Conservation (phyloP, 92 coral and sea anemone genomes). For the Heteractis magnifica region DNA sequence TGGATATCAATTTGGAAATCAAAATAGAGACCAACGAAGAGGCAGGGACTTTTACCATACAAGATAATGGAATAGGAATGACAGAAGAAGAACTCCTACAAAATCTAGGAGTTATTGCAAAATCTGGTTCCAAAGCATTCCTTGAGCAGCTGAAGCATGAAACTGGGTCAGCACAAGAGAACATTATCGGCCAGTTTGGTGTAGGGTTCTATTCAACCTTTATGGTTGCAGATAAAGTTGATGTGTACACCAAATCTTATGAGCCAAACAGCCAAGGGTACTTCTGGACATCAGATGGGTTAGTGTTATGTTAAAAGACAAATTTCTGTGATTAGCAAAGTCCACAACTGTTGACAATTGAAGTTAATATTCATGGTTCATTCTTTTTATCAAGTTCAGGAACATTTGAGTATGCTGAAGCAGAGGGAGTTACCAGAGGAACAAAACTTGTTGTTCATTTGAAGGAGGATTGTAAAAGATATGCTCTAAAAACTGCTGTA, state of each 20-base stretch:
- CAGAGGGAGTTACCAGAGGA: slow-evolving; percentile 90
- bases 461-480: slow-evolving; percentile 79
- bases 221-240: slow-evolving; percentile 94
- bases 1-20: slow-evolving; percentile 75
- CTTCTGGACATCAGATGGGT: slow-evolving; percentile 98
- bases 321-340: not conserved
- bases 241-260: slow-evolving; percentile 84
- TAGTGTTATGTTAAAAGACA: slow-evolving; percentile 13
- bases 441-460: slow-evolving; percentile 87
- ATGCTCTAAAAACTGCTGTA: slow-evolving; percentile 87
- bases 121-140: slow-evolving; percentile 93
- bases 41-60: slow-evolving; percentile 77
- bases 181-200: slow-evolving; percentile 98
- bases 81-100: slow-evolving; percentile 76
- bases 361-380: too few species aligned
- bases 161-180: slow-evolving; percentile 53
- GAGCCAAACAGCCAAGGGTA: slow-evolving; percentile 83
- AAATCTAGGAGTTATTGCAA: slow-evolving; percentile 92
- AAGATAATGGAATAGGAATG: slow-evolving; percentile 96
- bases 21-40: slow-evolving; percentile 85
- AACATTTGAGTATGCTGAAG: slow-evolving; percentile 85
- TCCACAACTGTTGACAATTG: too few species aligned
- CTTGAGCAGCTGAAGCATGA: slow-evolving; percentile 79
- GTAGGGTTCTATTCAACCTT: slow-evolving; percentile 97
- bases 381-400: slow-evolving; percentile 64